A percentile compares a stretch with the other conserved stretches of the same genome.
These are phyloP conservation scores for Tragopan temminckii DNA, from an alignment of 2,797 vertebrate species.

Conservation along the genomic window DNA sequence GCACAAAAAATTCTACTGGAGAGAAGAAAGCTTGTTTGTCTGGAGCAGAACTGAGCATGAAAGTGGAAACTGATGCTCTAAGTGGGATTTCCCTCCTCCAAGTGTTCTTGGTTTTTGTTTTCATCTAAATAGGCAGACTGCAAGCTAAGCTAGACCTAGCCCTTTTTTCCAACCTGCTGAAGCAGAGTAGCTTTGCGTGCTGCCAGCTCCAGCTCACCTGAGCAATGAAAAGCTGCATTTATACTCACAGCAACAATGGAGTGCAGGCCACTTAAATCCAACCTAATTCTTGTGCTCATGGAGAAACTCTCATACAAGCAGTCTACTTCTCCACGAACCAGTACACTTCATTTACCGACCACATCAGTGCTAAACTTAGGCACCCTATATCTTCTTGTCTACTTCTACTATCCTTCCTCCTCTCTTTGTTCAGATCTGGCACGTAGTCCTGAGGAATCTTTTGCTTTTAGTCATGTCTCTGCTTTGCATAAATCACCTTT, in stretches of 20 bases:
- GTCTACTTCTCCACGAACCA: not conserved
- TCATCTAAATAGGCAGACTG: not conserved
- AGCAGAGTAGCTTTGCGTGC: not conserved
- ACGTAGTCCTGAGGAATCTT: constrained; percentile 12
- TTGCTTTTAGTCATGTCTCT: constrained; percentile 24
- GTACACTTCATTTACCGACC: not conserved
- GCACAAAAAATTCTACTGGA: not conserved
- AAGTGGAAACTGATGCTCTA: not conserved
- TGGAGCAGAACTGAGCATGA: not conserved
- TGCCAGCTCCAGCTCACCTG: not conserved
- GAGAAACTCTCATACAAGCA: not conserved
- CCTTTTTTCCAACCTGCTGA: not conserved
- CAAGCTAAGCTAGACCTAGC: not conserved
- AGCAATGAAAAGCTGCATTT: not conserved
- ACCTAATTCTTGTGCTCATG: not conserved
- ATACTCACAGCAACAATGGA: not conserved
- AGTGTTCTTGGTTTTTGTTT: not conserved
- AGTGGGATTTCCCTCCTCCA: not conserved
- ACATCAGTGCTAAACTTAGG: not conserved
- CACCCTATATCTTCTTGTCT: not conserved
- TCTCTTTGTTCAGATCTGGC: not conserved
- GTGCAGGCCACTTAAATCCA: not conserved
- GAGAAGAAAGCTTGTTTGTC: not conserved
- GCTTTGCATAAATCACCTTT: constrained; percentile 12
- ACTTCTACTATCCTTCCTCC: not conserved